Evolutionary conservation across 2,888 invertebrate species (phyloP), one percentile per base, ranked within the genome.

Genomic region (Fragum sueziense): DNA sequence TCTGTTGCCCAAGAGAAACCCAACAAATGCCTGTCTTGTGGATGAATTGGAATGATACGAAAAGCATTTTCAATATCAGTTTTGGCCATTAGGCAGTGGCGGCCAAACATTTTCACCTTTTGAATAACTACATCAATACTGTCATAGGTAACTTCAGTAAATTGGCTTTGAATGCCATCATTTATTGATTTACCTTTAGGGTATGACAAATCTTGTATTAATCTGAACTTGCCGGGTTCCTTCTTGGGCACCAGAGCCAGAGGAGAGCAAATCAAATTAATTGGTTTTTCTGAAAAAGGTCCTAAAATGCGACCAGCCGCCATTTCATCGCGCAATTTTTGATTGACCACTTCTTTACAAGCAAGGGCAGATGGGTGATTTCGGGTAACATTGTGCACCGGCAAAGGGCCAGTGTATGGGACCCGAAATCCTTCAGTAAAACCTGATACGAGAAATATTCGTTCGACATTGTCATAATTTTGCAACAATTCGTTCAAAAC

Each of bases 1-100:
- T 41, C 25, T 20, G 22, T 14, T 27, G 57, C 37, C 76, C 80
- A 80, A 27, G 67, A 52, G 62, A 77, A 80, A 9, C 76, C 80
- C 51, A 77, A 54, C 7, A 74, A 33, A 52, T 57, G 37, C 29
- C 65, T 22, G 37, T 82, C 82, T 27, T 25, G n/a, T 1, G 62
- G 52, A 72, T 79, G 76, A n/a, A 82, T 82, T 6, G 79, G 79
- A 33, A 82, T 74, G 1, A 82, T n/a, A 1, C 74, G 57, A 29
- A 82, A 79, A 9, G 76, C 79, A 71, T 76, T 62, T 70, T 76
- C 74, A 31, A 79, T 78, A 37, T 78, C 75, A 7, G 75, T 73
- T 51, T 82, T 79, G 17, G 82, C 70, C 73, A 78, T 76, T 0
- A 79, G 47, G 25, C 57, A 37, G 47, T 75, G 14, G 27, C 70